A percentile compares a stretch with the other conserved stretches of the same genome.
Evolutionary conservation across 1,140 invertebrate species (phyloP).

Genomic region (Panulirus ornatus): DNA sequence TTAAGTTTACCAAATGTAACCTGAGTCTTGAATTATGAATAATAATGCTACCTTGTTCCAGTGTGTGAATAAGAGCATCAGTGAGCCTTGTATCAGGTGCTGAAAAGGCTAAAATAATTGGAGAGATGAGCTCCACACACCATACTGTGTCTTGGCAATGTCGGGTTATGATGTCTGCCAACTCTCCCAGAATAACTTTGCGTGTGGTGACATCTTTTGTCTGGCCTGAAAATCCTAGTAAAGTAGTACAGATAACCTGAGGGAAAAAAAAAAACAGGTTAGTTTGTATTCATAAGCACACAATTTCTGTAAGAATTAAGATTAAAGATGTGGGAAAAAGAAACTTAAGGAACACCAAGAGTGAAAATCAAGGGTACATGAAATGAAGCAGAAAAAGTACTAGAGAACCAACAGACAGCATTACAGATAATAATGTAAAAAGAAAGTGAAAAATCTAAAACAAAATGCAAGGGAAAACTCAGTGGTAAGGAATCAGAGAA

Average conservation of each 20-base stretch:
- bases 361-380: too few species aligned
- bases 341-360: neutral
- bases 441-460: too few species aligned
- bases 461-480: too few species aligned
- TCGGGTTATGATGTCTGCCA: slow-evolving; percentile 36
- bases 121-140: slow-evolving; percentile 46
- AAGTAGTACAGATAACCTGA: slow-evolving; percentile 55
- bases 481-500: too few species aligned
- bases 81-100: slow-evolving; percentile 27
- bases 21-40: too few species aligned
- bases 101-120: slow-evolving; percentile 9
- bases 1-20: too few species aligned
- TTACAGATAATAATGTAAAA: too few species aligned
- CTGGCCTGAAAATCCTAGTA: slow-evolving; percentile 47
- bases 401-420: too few species aligned
- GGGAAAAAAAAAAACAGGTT: neutral
- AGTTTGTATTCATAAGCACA: neutral
- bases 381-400: neutral
- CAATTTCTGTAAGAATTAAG: too few species aligned
- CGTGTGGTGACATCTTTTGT: slow-evolving; percentile 29
- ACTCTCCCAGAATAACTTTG: slow-evolving; percentile 18
- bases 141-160: slow-evolving; percentile 39
- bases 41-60: slow-evolving; percentile 54
- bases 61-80: slow-evolving; percentile 9
- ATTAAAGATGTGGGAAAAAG: too few species aligned